phyloP scores from a whole-genome alignment of 2,797 vertebrate genomes.

The Scomberomorus guttatus region DNA sequence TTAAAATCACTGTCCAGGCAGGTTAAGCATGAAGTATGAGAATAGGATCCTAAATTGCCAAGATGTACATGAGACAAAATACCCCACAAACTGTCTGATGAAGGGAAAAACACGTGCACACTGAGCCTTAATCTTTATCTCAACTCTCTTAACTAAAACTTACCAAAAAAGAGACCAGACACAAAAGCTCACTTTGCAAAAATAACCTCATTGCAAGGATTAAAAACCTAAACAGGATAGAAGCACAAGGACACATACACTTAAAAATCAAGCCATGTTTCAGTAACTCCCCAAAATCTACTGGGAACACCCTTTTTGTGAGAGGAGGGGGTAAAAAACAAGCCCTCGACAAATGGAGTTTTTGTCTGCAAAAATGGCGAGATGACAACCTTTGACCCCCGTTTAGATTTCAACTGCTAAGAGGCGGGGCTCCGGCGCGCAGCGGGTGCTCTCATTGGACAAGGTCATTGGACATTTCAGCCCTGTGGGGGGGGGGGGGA shows the following conservation, averaged over 20 bases:
- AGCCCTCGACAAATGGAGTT: conserved; percentile 19
- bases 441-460: conserved; percentile 63
- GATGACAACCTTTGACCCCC: conserved; percentile 61
- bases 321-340: conserved; percentile 4
- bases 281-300: background rate
- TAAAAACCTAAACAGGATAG: background rate
- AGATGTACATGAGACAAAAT: background rate
- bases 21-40: background rate
- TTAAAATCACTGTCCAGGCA: conserved; percentile 1
- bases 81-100: background rate
- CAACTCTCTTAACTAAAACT: background rate
- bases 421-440: conserved; percentile 40
- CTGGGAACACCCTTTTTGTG: background rate
- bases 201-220: background rate
- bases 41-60: background rate
- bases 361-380: conserved; percentile 30
- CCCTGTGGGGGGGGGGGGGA: conserved; percentile 10
- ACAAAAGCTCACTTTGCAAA: conserved; percentile 10
- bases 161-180: background rate
- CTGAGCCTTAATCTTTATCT: no score
- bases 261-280: conserved; percentile 4
- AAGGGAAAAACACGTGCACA: background rate
- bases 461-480: conserved; percentile 63
- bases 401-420: conserved; percentile 4
- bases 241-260: conserved; percentile 25